A percentile compares a stretch with the other conserved stretches of the same genome.
Evolutionary conservation across 2,113 vertebrate species (phyloP).

Genomic region (Rhinopomastus cyanomelas): DNA sequence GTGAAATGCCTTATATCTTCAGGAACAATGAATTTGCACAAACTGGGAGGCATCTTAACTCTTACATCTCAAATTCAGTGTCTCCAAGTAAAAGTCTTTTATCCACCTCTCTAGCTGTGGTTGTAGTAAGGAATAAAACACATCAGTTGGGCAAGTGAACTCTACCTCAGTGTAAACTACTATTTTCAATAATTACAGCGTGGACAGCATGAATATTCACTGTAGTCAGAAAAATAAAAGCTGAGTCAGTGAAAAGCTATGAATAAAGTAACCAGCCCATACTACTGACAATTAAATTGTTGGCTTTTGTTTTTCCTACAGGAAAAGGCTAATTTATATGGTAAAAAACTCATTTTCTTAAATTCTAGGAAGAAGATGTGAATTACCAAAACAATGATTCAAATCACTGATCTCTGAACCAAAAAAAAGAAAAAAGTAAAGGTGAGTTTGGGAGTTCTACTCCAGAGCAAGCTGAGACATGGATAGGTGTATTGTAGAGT

Average conservation of each 20-base stretch:
- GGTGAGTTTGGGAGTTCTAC: not conserved
- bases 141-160: not conserved
- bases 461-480: not conserved
- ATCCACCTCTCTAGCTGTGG: not conserved
- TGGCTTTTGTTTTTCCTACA: not conserved
- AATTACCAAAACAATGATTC: not conserved
- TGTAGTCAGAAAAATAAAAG: not conserved
- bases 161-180: not conserved
- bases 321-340: not conserved
- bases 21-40: not conserved
- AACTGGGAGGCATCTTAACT: not conserved
- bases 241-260: not conserved
- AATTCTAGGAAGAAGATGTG: not conserved
- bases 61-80: not conserved
- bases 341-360: not conserved
- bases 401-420: not conserved
- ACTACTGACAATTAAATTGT: not conserved
- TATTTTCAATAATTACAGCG: not conserved
- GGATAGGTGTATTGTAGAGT: not conserved
- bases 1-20: not conserved
- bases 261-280: not conserved
- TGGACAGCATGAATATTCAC: not conserved
- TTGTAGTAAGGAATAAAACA: not conserved
- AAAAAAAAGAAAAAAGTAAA: accelerated
- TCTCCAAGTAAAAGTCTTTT: not conserved